Percentiles rank a stretch among this genome's conserved stretches.
Conservation (phyloP, 2,113 vertebrate species). For the Cinclus cinclus region DNA sequence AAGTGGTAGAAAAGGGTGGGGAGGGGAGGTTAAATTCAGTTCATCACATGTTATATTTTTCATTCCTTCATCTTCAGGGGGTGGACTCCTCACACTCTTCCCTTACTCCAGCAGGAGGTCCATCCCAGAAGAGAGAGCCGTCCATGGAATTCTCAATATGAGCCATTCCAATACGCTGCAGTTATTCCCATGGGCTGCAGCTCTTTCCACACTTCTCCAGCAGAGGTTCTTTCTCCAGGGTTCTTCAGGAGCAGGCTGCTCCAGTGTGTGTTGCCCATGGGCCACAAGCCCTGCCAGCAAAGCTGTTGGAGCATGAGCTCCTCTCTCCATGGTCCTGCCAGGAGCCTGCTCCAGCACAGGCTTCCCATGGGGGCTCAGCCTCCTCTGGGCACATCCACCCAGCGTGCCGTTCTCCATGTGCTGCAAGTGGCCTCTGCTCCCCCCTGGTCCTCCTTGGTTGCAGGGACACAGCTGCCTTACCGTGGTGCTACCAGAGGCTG, state of each 20-base stretch:
- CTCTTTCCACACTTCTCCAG: background rate
- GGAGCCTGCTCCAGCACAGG: background rate
- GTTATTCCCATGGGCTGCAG: background rate
- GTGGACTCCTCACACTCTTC: background rate
- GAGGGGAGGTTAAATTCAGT: background rate
- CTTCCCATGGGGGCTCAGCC: fast-evolving
- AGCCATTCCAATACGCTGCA: background rate
- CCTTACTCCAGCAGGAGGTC: background rate
- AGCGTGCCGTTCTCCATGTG: fast-evolving
- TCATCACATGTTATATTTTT: background rate
- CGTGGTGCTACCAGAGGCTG: background rate
- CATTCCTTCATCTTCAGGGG: background rate
- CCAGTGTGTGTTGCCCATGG: fast-evolving
- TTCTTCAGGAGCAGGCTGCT: background rate
- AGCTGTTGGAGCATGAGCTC: background rate
- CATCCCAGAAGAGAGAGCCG: background rate
- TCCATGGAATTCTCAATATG: background rate
- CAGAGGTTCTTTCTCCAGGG: background rate
- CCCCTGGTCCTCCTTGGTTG: fast-evolving
- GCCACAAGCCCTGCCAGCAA: background rate
- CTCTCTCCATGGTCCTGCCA: background rate
- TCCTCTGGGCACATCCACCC: fast-evolving
- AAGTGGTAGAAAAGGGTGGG: background rate
- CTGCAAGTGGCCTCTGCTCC: too few relatives aligned
- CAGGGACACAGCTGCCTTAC: background rate